A percentile compares a stretch with the other conserved stretches of the same genome.
Conservation (phyloP, 2,113 vertebrate genomes). For the Pygoscelis antarcticus region DNA sequence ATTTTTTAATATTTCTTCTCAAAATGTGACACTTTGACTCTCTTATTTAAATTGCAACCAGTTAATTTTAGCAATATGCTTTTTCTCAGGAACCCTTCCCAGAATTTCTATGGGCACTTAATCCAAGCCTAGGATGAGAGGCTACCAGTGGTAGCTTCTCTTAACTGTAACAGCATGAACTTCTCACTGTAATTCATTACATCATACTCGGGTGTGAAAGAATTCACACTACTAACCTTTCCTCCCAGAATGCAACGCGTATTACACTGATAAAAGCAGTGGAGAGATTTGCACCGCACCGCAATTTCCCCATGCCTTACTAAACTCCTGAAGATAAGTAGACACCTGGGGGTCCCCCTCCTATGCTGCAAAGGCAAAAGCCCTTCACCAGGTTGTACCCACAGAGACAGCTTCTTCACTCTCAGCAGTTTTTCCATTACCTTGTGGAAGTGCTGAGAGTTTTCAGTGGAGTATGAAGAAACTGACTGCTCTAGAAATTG, state of each 20-base stretch:
- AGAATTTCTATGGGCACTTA: not conserved
- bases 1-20: not conserved
- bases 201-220: not conserved
- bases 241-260: not conserved
- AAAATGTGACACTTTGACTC: not conserved
- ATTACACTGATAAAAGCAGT: constrained; percentile 27
- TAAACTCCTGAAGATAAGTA: constrained; percentile 30
- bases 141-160: not conserved
- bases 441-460: constrained; percentile 40
- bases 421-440: constrained; percentile 46
- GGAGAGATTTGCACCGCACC: not conserved
- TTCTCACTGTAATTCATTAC: not conserved
- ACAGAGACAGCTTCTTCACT: constrained; percentile 59
- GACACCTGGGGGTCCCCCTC: constrained; percentile 13
- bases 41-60: not conserved
- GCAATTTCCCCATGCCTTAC: not conserved
- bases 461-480: constrained; percentile 55
- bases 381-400: constrained; percentile 27
- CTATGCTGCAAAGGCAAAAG: not conserved
- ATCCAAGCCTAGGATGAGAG: not conserved
- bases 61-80: not conserved
- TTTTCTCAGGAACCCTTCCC: not conserved
- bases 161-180: not conserved
- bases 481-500: constrained; percentile 33
- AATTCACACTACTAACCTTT: constrained; percentile 33